phyloP scores from a whole-genome alignment of 2,113 vertebrate species.

The Hymenochirus boettgeri region DNA sequence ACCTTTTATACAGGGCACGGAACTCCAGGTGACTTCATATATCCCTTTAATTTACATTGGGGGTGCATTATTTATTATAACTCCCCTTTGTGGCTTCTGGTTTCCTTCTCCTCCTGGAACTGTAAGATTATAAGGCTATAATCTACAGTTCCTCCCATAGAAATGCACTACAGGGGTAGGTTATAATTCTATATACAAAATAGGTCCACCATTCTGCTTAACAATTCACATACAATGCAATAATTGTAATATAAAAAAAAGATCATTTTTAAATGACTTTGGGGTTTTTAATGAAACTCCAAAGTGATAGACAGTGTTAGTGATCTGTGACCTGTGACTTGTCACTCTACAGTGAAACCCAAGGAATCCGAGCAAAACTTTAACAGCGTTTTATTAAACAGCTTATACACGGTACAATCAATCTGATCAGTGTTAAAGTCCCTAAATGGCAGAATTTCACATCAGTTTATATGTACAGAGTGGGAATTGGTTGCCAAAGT shows the following conservation, averaged over 20 bases:
- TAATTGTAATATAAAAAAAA: slow-evolving; percentile 1
- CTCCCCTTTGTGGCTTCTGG: too few species aligned
- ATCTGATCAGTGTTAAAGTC: neutral
- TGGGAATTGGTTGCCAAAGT: neutral
- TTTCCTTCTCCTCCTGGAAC: too few species aligned
- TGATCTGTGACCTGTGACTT: slow-evolving; percentile 6
- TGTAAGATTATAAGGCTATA: too few species aligned
- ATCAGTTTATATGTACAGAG: neutral
- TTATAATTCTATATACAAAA: too few species aligned
- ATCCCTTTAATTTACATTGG: too few species aligned
- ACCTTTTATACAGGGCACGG: too few species aligned
- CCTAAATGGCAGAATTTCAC: neutral
- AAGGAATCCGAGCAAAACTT: neutral
- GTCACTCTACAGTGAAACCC: neutral
- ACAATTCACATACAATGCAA: slow-evolving; percentile 18
- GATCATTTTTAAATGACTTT: slow-evolving; percentile 11
- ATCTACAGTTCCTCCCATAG: too few species aligned
- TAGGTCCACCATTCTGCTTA: slow-evolving; percentile 21
- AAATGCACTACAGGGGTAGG: too few species aligned
- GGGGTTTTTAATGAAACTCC: neutral
- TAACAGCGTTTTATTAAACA: neutral
- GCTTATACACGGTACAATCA: neutral
- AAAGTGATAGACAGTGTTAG: slow-evolving; percentile 7
- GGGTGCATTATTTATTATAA: too few species aligned
- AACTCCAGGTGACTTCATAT: too few species aligned